These are phyloP conservation scores for Andrena bicolor DNA, from an alignment of 2,888 invertebrate genomes.

Conservation along the genomic window DNA sequence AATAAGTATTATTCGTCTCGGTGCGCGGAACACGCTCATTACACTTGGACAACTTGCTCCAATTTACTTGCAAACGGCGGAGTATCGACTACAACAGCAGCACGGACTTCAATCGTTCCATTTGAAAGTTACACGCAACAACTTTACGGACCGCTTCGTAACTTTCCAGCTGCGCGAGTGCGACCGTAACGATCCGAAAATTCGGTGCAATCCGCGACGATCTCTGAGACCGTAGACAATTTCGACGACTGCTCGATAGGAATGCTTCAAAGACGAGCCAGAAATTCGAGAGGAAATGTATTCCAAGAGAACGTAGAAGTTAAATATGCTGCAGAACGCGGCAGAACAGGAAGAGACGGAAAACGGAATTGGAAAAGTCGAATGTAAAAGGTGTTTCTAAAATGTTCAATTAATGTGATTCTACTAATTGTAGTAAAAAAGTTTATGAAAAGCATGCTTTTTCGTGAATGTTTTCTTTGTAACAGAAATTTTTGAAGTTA, in stretches of 20 bases:
- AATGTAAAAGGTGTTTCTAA: background rate
- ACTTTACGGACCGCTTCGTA: constrained; percentile 20
- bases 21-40: constrained; percentile 3
- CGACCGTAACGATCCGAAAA: constrained; percentile 29
- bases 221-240: constrained; percentile 24
- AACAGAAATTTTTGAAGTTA: too few relatives aligned
- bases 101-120: background rate
- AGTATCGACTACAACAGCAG: constrained; percentile 20
- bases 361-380: background rate
- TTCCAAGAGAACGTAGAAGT: background rate
- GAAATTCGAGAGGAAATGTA: constrained; percentile 6
- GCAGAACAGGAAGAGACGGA: background rate
- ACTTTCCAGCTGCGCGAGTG: constrained; percentile 29
- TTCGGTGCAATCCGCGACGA: constrained; percentile 8
- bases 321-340: background rate
- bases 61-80: constrained; percentile 20
- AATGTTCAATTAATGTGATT: too few relatives aligned
- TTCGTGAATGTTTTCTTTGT: too few relatives aligned
- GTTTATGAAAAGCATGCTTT: too few relatives aligned
- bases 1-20: background rate
- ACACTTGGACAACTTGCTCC: background rate
- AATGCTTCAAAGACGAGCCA: constrained; percentile 6
- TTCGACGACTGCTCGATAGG: constrained; percentile 1
- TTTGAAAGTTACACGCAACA: constrained; percentile 29
- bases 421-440: too few relatives aligned